phyloP scores from a whole-genome alignment of 2,888 invertebrate species.

The Raillietiella orientalis region DNA sequence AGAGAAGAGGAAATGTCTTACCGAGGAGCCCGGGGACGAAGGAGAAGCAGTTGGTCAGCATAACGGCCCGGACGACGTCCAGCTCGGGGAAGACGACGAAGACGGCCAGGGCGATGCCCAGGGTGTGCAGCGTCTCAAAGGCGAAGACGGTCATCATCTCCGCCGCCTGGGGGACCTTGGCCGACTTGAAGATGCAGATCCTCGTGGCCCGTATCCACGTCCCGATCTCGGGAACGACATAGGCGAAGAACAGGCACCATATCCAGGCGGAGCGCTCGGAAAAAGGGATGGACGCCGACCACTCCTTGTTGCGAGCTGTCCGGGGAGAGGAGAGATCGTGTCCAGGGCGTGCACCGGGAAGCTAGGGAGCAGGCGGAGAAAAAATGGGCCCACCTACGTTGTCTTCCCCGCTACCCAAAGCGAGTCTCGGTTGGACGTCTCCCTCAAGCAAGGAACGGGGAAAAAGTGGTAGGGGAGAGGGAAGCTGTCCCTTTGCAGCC shows the following conservation, averaged over 20 bases:
- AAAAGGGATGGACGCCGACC: conserved; percentile 28
- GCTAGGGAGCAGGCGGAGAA: too few relatives aligned
- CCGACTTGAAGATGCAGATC: conserved; percentile 69
- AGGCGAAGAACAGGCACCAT: conserved; percentile 62
- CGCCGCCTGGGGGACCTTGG: conserved; percentile 29
- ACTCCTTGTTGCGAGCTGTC: conserved; percentile 53
- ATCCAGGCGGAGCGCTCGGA: conserved; percentile 70
- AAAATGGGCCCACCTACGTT: too few relatives aligned
- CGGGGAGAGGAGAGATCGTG: conserved; percentile 5
- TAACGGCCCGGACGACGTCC: conserved; percentile 76
- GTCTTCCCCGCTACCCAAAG: too few relatives aligned
- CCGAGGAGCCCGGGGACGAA: conserved; percentile 52
- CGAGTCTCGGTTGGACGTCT: too few relatives aligned
- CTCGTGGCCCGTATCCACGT: conserved; percentile 47
- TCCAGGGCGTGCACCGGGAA: too few relatives aligned
- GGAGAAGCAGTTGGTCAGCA: conserved; percentile 82
- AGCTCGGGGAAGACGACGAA: conserved; percentile 64
- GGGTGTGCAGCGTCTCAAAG: conserved; percentile 57
- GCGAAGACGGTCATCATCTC: conserved; percentile 33
- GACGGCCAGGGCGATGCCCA: conserved; percentile 54
- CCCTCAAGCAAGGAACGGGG: too few relatives aligned
- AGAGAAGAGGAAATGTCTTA: conserved; percentile 14
- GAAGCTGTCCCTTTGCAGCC: too few relatives aligned
- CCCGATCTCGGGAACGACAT: conserved; percentile 59
- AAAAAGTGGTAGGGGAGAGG: too few relatives aligned